These are phyloP conservation scores for Styela clava DNA, from an alignment of 23 tunicate species.

Conservation along the genomic window DNA sequence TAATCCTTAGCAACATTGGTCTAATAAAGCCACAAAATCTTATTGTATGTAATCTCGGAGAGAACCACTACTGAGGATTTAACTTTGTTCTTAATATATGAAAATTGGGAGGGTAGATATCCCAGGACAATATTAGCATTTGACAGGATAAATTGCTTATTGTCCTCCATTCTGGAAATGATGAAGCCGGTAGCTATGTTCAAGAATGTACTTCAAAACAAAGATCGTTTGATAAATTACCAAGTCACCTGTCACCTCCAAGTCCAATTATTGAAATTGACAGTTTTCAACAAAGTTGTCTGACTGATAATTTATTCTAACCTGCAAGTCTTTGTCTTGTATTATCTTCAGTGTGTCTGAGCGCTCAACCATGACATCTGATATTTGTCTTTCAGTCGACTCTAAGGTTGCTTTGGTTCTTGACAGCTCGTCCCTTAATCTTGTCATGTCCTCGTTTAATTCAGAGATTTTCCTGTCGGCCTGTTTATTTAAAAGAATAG, in stretches of 20 bases:
- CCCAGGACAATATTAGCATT: not conserved
- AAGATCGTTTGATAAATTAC: too few species aligned
- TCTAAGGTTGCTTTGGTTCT: constrained; percentile 52
- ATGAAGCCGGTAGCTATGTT: not conserved
- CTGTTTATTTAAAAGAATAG: constrained; percentile 19
- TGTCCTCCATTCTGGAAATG: not conserved
- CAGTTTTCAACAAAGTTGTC: too few species aligned
- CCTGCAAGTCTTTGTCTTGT: constrained; percentile 79
- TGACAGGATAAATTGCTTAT: not conserved
- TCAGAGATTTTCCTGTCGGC: constrained; percentile 40
- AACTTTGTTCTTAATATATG: too few species aligned
- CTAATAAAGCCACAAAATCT: too few species aligned
- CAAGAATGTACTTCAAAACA: too few species aligned
- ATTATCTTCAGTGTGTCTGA: constrained; percentile 48
- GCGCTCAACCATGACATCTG: constrained; percentile 62
- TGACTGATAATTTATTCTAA: too few species aligned
- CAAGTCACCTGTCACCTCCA: too few species aligned
- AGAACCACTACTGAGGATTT: too few species aligned
- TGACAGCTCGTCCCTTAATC: constrained; percentile 59
- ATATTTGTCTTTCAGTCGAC: constrained; percentile 63
- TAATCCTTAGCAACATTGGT: too few species aligned
- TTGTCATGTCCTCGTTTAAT: constrained; percentile 33
- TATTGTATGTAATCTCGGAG: too few species aligned
- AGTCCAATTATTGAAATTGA: too few species aligned
- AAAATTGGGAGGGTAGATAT: too few species aligned